Conservation (phyloP, 2,797 vertebrate species). For the Sebastiscus albofasciatus region DNA sequence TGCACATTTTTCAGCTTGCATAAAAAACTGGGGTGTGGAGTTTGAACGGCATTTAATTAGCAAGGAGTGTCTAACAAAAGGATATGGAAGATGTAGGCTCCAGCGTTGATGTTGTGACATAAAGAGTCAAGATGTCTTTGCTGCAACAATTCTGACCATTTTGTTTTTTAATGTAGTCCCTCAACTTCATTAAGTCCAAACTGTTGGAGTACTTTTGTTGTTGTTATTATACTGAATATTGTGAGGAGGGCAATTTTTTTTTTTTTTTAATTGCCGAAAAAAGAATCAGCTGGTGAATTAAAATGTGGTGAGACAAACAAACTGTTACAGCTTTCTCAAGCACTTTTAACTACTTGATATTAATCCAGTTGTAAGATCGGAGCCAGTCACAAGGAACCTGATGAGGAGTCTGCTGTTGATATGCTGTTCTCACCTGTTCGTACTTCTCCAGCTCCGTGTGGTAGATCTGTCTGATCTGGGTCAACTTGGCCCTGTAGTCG, state of each 20-base stretch:
- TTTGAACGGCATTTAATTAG: neutral
- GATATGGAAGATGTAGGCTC: neutral
- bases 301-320: neutral
- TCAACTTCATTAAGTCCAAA: neutral
- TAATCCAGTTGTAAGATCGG: neutral
- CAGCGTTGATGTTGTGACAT: neutral
- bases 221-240: rapidly evolving
- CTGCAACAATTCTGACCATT: neutral
- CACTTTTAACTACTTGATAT: neutral
- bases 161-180: neutral
- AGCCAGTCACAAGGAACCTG: neutral
- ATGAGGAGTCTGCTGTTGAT: neutral
- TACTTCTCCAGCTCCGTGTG: constrained; percentile 99
- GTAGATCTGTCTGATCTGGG: constrained; percentile 98
- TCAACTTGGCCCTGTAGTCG: constrained; percentile 96
- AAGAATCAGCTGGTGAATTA: no score
- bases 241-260: neutral
- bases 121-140: neutral
- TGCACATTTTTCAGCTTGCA: no score
- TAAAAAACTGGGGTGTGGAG: no score
- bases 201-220: neutral
- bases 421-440: constrained; percentile 88
- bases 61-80: neutral
- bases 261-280: neutral
- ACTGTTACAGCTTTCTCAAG: neutral